Conservation (phyloP, 2,888 invertebrate species). For the Andrena trimmerana region DNA sequence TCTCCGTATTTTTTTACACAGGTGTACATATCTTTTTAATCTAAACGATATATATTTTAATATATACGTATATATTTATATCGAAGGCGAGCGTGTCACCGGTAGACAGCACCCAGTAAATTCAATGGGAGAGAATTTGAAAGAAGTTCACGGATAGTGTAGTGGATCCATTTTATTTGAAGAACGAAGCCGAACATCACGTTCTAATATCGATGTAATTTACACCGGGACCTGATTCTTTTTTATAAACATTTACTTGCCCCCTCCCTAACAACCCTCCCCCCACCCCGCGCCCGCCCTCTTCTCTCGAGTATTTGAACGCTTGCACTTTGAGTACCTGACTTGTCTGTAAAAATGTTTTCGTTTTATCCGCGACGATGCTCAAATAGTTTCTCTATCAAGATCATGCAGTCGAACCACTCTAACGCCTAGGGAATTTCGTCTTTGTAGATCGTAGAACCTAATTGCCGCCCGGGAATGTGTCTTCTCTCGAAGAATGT, state of each 20-base stretch:
- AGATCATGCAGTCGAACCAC: slow-evolving; percentile 15
- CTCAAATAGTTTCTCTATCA: background rate
- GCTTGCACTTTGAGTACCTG: slow-evolving; percentile 64
- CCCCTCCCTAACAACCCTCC: background rate
- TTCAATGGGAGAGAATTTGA: background rate
- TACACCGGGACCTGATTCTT: slow-evolving; percentile 60
- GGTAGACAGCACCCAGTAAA: background rate
- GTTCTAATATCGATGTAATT: slow-evolving; percentile 32
- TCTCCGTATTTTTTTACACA: slow-evolving; percentile 53
- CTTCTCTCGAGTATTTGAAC: slow-evolving; percentile 29
- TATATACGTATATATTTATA: slow-evolving; percentile 49
- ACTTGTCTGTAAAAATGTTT: slow-evolving; percentile 45
- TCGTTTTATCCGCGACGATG: slow-evolving; percentile 18
- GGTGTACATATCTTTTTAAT: slow-evolving; percentile 56
- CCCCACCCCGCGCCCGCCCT: no score
- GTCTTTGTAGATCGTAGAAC: no score
- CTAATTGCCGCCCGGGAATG: no score
- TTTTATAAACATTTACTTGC: slow-evolving; percentile 48
- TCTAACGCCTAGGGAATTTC: background rate
- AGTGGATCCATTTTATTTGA: slow-evolving; percentile 22
- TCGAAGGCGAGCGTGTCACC: slow-evolving; percentile 12
- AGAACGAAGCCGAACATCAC: slow-evolving; percentile 24
- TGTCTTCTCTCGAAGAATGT: background rate
- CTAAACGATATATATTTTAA: slow-evolving; percentile 59
- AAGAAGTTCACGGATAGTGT: background rate